Base-by-base conservation (phyloP, 92 coral and sea anemone species). In the Epizoanthus stellaris region DNA sequence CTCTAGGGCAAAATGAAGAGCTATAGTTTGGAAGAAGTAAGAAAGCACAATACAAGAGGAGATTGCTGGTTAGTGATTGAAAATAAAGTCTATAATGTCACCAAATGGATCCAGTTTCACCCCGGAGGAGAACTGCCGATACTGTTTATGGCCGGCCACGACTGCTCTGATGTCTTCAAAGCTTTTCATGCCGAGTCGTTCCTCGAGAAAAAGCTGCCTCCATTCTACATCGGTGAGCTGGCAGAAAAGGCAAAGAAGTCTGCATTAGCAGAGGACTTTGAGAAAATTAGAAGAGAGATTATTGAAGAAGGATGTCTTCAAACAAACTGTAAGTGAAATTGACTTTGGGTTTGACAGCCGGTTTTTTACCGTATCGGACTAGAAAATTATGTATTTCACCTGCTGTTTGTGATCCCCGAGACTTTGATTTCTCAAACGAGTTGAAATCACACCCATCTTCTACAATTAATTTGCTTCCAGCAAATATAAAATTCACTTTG, bases 51-150 rank as follows among this genome's bases (percentile, higher is more conserved):
- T 80, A 86, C 94, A 17, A 85, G 90, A 52, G 91, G 91, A 3
- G 99, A 97, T 67, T 92, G 94, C 75, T 97, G 99, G 99, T 87
- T 97, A 13, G 91, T 97, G 17, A 91, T 94, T 80, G 90, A 95
- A 53, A 90, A 85, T 59, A 89, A 81, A 69, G 99, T 97, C 76
- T 97, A 97, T 88, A 89, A 97, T 82, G 86, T 97, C 69, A 89
- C 95, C 82, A 93, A 93, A 73, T 97, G 99, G 99, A 84, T 93
- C n/a, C 61, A 86, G 38, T 85, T 87, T 83, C 99, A 97, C 43
- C 99, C 99, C 10, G 99, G 99, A 61, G 99, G 99, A 47, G 91
- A 91, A 30, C 83, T 97, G 58, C 99, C 99, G 21, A 90, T 97
- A 52, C 91, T 91, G 36, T 97, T 94, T 62, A 91, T 95, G 94